Base-by-base conservation (phyloP, 2,797 vertebrate species). In the Cercopithecus neglectus region DNA sequence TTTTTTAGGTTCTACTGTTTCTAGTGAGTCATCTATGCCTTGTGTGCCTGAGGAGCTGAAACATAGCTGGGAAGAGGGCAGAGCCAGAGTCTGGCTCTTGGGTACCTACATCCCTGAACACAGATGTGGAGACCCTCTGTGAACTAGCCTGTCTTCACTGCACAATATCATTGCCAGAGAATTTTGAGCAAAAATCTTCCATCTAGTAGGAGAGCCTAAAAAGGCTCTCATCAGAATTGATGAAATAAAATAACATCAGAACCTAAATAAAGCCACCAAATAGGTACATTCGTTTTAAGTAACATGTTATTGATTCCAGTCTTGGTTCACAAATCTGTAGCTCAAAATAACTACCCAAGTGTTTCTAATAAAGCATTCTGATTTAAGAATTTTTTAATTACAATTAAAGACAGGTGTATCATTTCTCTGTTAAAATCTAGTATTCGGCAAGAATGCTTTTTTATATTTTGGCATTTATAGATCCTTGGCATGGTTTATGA, bases 301-400 rank as follows among this genome's bases (percentile, higher is more conserved):
- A 61, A 36, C 12, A 14, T 59, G 17, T 39, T 57, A 24, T 59
- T 70, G n/a, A 2, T 19, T 89, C 5, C 22, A 39, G 16, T 61
- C 30, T 91, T 53, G 61, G 12, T n/a, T 85, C 28, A 89, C 5
- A 75, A 67, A 61, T 55, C 44, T 50, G 11, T 6, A 36, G 33
- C 53, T 95, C 85, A 50, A 33, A 88, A 59, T 28, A 82, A 70
- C 85, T 44, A 82, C 10, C 22, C 46, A 50, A 22, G 12, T 53
- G 14, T 44, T 82, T 28, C 39, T 22, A 90, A 82, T 80, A 41
- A 79, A 89, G 4, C 36, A 57, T 81, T 91, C 41, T 96, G 41
- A 85, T 72, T 75, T 78, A 57, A 92, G 36, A 96, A 85, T 53
- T 67, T 22, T 85, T 89, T 46, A 44, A 89, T 79, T 89, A n/a